phyloP scores from a whole-genome alignment of 2,888 invertebrate species.

The Agrypnus murinus region DNA sequence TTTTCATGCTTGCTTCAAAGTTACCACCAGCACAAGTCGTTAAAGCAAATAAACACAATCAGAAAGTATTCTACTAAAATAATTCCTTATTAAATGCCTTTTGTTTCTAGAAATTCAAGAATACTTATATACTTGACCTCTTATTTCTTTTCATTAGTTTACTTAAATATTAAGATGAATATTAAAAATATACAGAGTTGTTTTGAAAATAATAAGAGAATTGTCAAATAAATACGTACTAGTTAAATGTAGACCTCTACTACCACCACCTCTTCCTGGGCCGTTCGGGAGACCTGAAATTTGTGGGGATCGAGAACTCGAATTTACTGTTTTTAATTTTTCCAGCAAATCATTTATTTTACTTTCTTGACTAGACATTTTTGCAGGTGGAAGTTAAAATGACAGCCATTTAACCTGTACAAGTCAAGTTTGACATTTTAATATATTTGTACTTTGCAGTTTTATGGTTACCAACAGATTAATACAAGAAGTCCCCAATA shows the following conservation, averaged over 20 bases:
- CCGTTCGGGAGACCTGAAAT: slow-evolving; percentile 64
- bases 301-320: slow-evolving; percentile 69
- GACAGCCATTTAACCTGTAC: slow-evolving; percentile 53
- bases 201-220: slow-evolving; percentile 30
- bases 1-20: no score
- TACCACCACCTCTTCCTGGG: slow-evolving; percentile 68
- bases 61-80: no score
- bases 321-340: slow-evolving; percentile 79
- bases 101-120: no score
- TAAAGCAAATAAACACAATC: no score
- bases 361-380: slow-evolving; percentile 84
- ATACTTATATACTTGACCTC: no score
- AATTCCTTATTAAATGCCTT: no score
- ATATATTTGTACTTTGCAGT: no score
- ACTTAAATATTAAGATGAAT: no score
- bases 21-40: no score
- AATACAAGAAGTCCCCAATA: no score
- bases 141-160: no score
- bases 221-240: slow-evolving; percentile 43
- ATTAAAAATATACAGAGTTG: slow-evolving; percentile 29
- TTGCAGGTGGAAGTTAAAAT: slow-evolving; percentile 55
- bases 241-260: slow-evolving; percentile 49
- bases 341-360: slow-evolving; percentile 89
- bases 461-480: no score
- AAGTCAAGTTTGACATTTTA: slow-evolving; percentile 33